These are phyloP conservation scores for Pandemis heparana DNA, from an alignment of 2,888 invertebrate species.

Conservation along the genomic window DNA sequence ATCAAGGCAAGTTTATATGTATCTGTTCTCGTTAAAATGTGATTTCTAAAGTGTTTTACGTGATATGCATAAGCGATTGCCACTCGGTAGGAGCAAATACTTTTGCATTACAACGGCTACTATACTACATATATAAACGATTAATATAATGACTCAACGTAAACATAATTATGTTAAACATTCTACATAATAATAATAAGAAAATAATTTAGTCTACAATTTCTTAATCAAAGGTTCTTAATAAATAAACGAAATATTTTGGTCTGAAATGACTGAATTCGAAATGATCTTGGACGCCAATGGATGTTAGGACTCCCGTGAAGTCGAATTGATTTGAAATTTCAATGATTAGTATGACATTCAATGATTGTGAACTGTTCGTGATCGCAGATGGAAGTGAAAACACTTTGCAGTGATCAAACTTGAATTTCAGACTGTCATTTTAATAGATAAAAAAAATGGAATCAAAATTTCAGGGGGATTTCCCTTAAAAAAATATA, in stretches of 20 bases:
- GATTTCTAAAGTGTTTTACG: conserved; percentile 12
- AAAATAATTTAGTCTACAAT: conserved; percentile 44
- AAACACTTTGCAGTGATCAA: conserved; percentile 43
- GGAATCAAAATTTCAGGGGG: conserved; percentile 17
- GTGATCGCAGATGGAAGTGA: conserved; percentile 42
- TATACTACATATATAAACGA: conserved; percentile 51
- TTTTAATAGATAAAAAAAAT: conserved; percentile 28
- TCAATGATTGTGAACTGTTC: conserved; percentile 19
- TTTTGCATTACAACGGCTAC: conserved; percentile 47
- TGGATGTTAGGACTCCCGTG: conserved; percentile 46
- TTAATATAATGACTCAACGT: conserved; percentile 62
- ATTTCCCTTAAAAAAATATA: conserved; percentile 20
- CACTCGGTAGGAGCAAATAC: conserved; percentile 38
- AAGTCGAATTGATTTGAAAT: conserved; percentile 20
- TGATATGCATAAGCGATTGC: conserved; percentile 46
- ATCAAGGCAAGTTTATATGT: not conserved
- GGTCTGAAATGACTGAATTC: conserved; percentile 54
- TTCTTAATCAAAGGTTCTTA: conserved; percentile 39
- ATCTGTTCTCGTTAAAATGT: not conserved
- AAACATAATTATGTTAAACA: conserved; percentile 50
- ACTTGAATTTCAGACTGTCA: conserved; percentile 25
- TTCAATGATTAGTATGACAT: conserved; percentile 31
- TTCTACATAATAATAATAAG: conserved; percentile 44
- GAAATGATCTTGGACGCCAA: conserved; percentile 45
- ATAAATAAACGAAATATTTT: conserved; percentile 51